Evolutionary conservation across 1,140 invertebrate species (phyloP).

Genomic region (fruit fly (Drosophila melanogaster)): DNA sequence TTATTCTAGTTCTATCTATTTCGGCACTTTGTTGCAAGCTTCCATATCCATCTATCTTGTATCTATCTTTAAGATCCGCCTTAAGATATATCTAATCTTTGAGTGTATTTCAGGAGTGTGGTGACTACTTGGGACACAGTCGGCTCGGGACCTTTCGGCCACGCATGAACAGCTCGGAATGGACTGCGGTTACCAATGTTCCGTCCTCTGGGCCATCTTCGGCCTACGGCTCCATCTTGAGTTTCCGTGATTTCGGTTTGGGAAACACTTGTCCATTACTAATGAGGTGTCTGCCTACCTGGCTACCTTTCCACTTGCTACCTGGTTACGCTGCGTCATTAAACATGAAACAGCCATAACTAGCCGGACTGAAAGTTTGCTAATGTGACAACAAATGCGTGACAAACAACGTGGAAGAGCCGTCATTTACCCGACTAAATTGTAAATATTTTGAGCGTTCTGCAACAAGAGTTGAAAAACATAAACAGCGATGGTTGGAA

Average conservation of each 20-base stretch:
- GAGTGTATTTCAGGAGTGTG: constrained; percentile 16
- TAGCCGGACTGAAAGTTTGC: constrained; percentile 41
- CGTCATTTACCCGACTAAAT: constrained; percentile 32
- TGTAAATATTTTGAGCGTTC: constrained; percentile 72
- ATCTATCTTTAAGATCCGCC: neutral
- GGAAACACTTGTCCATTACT: constrained; percentile 27
- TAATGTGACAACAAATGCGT: constrained; percentile 67
- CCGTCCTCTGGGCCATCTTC: neutral
- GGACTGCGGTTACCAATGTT: constrained; percentile 32
- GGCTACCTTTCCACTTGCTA: neutral
- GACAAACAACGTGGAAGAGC: constrained; percentile 53
- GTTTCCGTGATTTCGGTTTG: constrained; percentile 37
- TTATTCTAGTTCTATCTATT: no score
- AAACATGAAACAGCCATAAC: constrained; percentile 20
- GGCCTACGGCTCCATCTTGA: constrained; percentile 12
- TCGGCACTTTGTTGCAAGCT: no score
- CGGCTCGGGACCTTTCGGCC: constrained; percentile 11
- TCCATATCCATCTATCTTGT: no score
- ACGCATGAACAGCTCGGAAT: constrained; percentile 39
- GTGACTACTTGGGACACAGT: constrained; percentile 17
- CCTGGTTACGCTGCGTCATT: constrained; percentile 47
- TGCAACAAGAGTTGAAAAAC: constrained; percentile 31
- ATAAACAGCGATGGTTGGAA: constrained; percentile 36
- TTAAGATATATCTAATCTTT: neutral
- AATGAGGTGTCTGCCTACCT: constrained; percentile 34